Conservation (phyloP, 2,113 vertebrate species). For the Salvelinus namaycush region DNA sequence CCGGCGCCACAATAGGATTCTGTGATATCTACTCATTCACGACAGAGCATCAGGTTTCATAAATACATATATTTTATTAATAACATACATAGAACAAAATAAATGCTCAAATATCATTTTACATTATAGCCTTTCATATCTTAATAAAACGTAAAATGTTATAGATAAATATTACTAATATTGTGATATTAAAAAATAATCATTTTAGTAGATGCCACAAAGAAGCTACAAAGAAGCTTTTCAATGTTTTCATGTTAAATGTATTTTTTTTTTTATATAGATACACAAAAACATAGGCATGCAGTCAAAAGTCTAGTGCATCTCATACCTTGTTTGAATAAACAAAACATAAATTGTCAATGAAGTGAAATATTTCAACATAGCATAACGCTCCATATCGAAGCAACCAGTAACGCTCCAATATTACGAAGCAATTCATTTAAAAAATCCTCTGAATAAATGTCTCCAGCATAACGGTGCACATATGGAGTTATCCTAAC, state of each 20-base stretch:
- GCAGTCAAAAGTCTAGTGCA: too few species aligned
- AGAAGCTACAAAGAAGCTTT: conserved; percentile 67
- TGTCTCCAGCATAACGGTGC: too few species aligned
- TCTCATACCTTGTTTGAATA: too few species aligned
- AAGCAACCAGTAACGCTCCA: conserved; percentile 92
- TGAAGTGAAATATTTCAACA: too few species aligned
- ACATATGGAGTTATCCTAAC: too few species aligned
- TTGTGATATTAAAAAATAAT: conserved; percentile 65
- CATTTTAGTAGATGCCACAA: conserved; percentile 81
- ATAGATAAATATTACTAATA: conserved; percentile 96
- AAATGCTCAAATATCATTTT: conserved; percentile 97
- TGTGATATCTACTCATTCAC: too few species aligned
- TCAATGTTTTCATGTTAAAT: conserved; percentile 69
- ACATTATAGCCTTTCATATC: conserved; percentile 94
- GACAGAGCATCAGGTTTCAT: conserved; percentile 75
- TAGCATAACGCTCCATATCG: conserved; percentile 86
- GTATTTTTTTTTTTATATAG: conserved; percentile 60
- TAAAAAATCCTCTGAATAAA: too few species aligned
- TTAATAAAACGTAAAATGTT: conserved; percentile 88
- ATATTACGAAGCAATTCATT: conserved; percentile 86
- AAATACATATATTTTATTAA: conserved; percentile 97
- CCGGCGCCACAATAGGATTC: too few species aligned
- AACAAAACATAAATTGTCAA: too few species aligned
- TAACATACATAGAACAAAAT: conserved; percentile 99
- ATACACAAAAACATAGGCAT: too few species aligned